Conservation (phyloP, 2,888 invertebrate species). For the Standfussiana lucernea region DNA sequence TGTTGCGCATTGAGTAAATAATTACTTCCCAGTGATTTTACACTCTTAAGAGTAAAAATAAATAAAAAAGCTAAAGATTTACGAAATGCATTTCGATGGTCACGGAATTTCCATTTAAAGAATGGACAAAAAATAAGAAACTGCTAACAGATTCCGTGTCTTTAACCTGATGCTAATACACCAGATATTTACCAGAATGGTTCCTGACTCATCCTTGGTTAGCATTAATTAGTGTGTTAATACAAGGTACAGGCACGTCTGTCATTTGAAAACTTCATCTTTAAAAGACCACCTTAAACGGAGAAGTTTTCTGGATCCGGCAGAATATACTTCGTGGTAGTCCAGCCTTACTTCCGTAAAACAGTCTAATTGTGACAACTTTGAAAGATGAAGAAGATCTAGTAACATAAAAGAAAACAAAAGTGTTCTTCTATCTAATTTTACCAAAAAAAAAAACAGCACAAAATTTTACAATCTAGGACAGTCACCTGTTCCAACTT, state of each 20-base stretch:
- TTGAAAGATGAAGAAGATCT: not conserved
- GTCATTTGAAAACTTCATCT: not conserved
- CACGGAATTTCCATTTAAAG: constrained; percentile 49
- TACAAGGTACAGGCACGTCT: not conserved
- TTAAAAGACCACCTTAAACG: not conserved
- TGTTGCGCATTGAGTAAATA: constrained; percentile 46
- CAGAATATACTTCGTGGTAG: not conserved
- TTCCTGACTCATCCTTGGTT: not conserved
- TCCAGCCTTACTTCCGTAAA: not conserved
- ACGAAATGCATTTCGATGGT: constrained; percentile 42
- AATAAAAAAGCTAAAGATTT: constrained; percentile 39
- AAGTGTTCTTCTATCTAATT: not conserved
- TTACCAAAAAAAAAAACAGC: not conserved
- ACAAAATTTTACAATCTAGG: constrained; percentile 9
- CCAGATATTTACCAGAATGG: no score
- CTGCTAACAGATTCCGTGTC: not conserved
- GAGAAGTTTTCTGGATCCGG: not conserved
- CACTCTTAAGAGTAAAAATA: constrained; percentile 27
- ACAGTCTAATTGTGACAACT: not conserved
- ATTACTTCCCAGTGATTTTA: constrained; percentile 46
- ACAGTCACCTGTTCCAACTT: constrained; percentile 21
- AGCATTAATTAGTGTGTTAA: not conserved
- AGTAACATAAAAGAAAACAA: not conserved
- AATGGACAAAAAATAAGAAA: constrained; percentile 13
- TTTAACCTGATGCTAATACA: not conserved